Evolutionary conservation across 2,888 invertebrate genomes (phyloP).

Genomic region (Eilema sororculum): DNA sequence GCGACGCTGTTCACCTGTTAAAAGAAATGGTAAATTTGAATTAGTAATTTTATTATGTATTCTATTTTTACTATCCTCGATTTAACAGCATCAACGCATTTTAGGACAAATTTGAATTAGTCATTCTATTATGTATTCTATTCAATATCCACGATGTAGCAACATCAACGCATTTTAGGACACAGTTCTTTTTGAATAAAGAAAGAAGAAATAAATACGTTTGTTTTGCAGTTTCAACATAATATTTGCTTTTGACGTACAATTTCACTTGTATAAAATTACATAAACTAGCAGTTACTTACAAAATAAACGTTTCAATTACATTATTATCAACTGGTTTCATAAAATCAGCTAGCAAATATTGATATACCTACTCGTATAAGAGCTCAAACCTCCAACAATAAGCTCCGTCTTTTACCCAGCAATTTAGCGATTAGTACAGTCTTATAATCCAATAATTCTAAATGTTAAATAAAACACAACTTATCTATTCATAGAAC

Average conservation of each 20-base stretch:
- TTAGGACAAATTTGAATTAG: background rate
- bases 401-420: background rate
- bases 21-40: slow-evolving; percentile 46
- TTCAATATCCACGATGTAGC: background rate
- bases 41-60: background rate
- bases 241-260: no score
- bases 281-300: no score
- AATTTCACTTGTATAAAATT: no score
- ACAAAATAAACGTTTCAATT: no score
- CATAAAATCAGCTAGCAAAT: no score
- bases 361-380: background rate
- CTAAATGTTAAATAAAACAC: background rate
- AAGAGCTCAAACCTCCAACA: background rate
- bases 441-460: background rate
- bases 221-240: no score
- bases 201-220: no score
- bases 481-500: background rate
- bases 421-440: background rate
- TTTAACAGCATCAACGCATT: no score
- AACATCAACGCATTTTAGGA: no score
- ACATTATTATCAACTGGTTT: no score
- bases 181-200: no score
- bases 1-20: slow-evolving; percentile 89
- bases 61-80: background rate
- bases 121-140: background rate